Percentiles rank a stretch among this genome's conserved stretches.
These are phyloP conservation scores for Drosophila arizonae DNA, from an alignment of 1,140 invertebrate species.

Conservation along the genomic window DNA sequence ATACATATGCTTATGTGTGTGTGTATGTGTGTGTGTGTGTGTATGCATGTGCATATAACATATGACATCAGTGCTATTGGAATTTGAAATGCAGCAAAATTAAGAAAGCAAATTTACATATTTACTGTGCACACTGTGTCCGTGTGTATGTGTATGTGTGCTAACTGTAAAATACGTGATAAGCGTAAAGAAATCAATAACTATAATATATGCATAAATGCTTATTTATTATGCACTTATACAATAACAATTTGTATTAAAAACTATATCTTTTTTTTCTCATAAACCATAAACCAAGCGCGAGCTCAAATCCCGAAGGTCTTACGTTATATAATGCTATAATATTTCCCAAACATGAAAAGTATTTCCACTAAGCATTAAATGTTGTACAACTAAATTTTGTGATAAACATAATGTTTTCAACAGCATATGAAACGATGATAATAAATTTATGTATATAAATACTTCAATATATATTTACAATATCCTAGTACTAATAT, in stretches of 20 bases:
- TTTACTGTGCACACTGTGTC: conserved; percentile 18
- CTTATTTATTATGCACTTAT: background rate
- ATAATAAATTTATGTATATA: too few relatives aligned
- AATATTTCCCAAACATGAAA: too few relatives aligned
- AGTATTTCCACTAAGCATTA: too few relatives aligned
- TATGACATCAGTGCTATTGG: conserved; percentile 36
- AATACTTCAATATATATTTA: too few relatives aligned
- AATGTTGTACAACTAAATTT: too few relatives aligned
- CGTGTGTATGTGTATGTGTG: conserved; percentile 15
- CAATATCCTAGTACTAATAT: too few relatives aligned
- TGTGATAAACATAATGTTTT: too few relatives aligned
- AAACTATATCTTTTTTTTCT: background rate
- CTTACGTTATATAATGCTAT: too few relatives aligned
- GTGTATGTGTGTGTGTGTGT: too few relatives aligned
- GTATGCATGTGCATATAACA: background rate
- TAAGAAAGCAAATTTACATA: background rate
- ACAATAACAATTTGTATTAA: background rate
- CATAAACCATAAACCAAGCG: too few relatives aligned
- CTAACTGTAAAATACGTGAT: conserved; percentile 14
- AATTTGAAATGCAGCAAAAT: conserved; percentile 20
- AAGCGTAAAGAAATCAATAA: conserved; percentile 13
- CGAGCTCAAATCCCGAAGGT: too few relatives aligned
- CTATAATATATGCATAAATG: background rate
- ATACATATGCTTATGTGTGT: background rate
- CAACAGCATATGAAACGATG: too few relatives aligned